These are phyloP conservation scores for Muricea muricata DNA, from an alignment of 92 coral and sea anemone species.

Conservation along the genomic window DNA sequence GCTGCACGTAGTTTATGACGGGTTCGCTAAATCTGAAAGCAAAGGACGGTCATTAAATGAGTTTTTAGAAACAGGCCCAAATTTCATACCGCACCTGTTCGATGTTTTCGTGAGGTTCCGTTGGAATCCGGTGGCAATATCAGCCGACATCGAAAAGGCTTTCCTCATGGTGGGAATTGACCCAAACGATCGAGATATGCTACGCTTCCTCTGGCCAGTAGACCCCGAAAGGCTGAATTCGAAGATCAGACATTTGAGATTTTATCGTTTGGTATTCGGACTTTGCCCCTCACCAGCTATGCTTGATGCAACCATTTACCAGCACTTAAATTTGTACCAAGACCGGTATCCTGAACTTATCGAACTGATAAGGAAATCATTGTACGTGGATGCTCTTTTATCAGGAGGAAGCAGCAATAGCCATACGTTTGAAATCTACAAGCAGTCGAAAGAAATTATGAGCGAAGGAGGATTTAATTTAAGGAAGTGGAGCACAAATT, in stretches of 20 bases:
- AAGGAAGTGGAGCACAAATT: neutral
- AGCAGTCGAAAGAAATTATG: neutral
- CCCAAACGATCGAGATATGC: slow-evolving; percentile 17
- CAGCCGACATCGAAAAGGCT: slow-evolving; percentile 37
- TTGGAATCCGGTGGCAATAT: slow-evolving; percentile 16
- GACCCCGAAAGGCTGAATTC: neutral
- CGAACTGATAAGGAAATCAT: slow-evolving; percentile 20
- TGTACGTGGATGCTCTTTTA: neutral
- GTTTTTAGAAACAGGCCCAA: slow-evolving; percentile 45
- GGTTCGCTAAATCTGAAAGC: slow-evolving; percentile 16
- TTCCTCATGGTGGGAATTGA: slow-evolving; percentile 49
- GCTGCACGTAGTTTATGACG: slow-evolving; percentile 24
- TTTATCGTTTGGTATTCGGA: slow-evolving; percentile 36
- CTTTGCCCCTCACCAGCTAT: slow-evolving; percentile 46
- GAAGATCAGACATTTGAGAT: neutral
- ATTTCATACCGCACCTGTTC: slow-evolving; percentile 30
- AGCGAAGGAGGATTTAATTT: neutral
- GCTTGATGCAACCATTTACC: slow-evolving; percentile 35
- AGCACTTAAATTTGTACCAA: slow-evolving; percentile 12
- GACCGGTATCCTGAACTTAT: slow-evolving; percentile 1
- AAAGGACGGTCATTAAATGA: slow-evolving; percentile 42
- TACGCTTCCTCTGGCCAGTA: slow-evolving; percentile 43
- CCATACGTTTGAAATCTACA: neutral
- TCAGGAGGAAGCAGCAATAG: neutral
- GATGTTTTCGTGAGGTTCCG: slow-evolving; percentile 33